These are phyloP conservation scores for Tetraneura akinire DNA, from an alignment of 1,140 invertebrate genomes.

Conservation along the genomic window DNA sequence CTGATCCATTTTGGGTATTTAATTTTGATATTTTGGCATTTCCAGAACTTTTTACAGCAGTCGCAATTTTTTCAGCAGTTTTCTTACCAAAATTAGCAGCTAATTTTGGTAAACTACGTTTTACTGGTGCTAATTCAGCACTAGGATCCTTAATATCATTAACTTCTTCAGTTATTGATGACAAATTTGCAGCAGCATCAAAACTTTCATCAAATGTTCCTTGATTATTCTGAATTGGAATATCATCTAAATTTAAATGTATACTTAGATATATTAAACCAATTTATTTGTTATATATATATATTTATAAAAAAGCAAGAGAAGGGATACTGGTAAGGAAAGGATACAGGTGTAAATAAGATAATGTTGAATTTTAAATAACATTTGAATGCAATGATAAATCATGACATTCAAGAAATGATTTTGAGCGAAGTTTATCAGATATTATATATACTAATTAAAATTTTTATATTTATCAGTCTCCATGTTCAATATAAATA, in stretches of 20 bases:
- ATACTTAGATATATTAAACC: too few relatives aligned
- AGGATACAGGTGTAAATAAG: too few relatives aligned
- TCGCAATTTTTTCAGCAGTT: constrained; percentile 55
- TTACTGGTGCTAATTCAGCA: constrained; percentile 51
- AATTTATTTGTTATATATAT: too few relatives aligned
- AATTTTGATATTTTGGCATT: constrained; percentile 30
- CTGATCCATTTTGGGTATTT: constrained; percentile 41
- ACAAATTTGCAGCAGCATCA: constrained; percentile 54
- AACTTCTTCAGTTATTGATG: constrained; percentile 59
- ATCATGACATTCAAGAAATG: too few relatives aligned
- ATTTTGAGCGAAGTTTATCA: too few relatives aligned
- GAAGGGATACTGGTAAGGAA: too few relatives aligned
- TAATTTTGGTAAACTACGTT: constrained; percentile 57
- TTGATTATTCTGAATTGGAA: constrained; percentile 58
- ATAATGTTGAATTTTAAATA: too few relatives aligned
- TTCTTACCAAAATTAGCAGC: constrained; percentile 57
- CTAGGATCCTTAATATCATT: constrained; percentile 55
- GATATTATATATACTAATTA: too few relatives aligned
- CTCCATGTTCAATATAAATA: too few relatives aligned
- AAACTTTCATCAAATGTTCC: constrained; percentile 53
- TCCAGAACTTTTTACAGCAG: constrained; percentile 50
- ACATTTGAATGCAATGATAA: too few relatives aligned
- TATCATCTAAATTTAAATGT: constrained; percentile 57
- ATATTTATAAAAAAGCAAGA: too few relatives aligned
- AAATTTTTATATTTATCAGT: too few relatives aligned